A percentile compares a stretch with the other conserved stretches of the same genome.
phyloP scores from a whole-genome alignment of 2,797 vertebrate genomes.

The Brachyalestes nurse region DNA sequence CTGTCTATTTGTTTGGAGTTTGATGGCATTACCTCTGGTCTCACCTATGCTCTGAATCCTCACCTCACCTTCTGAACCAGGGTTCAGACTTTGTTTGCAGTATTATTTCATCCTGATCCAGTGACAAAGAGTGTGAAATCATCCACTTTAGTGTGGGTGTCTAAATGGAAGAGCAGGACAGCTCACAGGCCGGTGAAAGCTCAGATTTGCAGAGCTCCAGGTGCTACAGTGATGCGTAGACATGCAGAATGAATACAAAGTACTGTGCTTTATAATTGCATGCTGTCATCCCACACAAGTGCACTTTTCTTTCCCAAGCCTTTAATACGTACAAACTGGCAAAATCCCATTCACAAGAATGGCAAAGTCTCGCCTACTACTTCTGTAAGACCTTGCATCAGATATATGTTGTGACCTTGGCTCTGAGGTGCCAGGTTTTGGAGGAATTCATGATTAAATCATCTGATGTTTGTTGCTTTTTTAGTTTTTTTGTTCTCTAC shows the following conservation, averaged over 20 bases:
- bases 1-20: not conserved
- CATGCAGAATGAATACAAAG: constrained; percentile 32
- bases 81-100: constrained; percentile 69
- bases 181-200: constrained; percentile 68
- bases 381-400: not conserved
- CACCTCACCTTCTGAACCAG: constrained; percentile 55
- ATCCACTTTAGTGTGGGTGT: constrained; percentile 70
- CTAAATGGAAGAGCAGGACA: constrained; percentile 68
- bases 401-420: not conserved
- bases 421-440: not conserved
- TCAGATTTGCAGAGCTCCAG: constrained; percentile 60
- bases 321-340: not conserved
- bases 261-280: not conserved
- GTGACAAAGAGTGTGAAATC: constrained; percentile 76
- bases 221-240: constrained; percentile 34
- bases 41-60: not conserved
- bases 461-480: not conserved
- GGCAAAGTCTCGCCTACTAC: not conserved
- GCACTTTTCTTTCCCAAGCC: not conserved
- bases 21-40: constrained; percentile 1
- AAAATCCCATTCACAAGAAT: not conserved
- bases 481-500: not conserved
- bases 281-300: not conserved
- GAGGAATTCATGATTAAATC: too few species aligned
- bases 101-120: constrained; percentile 73